Percentiles rank a stretch among this genome's conserved stretches.
Evolutionary conservation across 2,888 invertebrate genomes (phyloP).

Genomic region (Julus scandinavius): DNA sequence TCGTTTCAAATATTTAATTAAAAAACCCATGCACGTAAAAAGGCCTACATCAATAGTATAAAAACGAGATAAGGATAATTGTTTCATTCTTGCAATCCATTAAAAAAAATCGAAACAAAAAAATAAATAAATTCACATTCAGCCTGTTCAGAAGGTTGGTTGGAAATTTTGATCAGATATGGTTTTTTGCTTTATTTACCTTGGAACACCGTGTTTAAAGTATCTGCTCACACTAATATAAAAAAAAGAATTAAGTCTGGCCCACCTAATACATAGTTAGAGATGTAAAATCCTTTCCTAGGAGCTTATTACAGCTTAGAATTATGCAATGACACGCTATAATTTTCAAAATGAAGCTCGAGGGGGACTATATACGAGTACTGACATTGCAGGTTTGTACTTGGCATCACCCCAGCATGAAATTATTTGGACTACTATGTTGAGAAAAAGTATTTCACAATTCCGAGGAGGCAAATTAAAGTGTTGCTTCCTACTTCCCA

Average conservation of each 20-base stretch:
- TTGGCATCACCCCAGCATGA: neutral
- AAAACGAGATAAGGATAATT: conserved; percentile 5
- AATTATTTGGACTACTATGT: neutral
- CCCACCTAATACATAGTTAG: conserved; percentile 2
- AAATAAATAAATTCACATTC: neutral
- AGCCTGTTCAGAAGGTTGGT: neutral
- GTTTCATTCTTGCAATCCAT: conserved; percentile 11
- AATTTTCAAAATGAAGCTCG: neutral
- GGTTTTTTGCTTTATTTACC: neutral
- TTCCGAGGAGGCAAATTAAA: neutral
- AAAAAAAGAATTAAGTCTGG: neutral
- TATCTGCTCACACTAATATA: neutral
- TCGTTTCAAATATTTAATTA: neutral
- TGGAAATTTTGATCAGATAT: conserved; percentile 2
- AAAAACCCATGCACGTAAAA: neutral
- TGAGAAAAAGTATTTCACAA: neutral
- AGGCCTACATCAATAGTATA: neutral
- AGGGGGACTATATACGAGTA: neutral
- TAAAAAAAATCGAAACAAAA: neutral
- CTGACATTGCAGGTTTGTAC: neutral
- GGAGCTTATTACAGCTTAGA: neutral
- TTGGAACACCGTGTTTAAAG: neutral
- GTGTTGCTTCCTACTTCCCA: neutral
- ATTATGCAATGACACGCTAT: neutral
- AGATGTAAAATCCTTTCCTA: neutral